Evolutionary conservation across 1,140 invertebrate genomes (phyloP), one percentile per base, ranked within the genome.

Genomic region (Heliconius hewitsoni): DNA sequence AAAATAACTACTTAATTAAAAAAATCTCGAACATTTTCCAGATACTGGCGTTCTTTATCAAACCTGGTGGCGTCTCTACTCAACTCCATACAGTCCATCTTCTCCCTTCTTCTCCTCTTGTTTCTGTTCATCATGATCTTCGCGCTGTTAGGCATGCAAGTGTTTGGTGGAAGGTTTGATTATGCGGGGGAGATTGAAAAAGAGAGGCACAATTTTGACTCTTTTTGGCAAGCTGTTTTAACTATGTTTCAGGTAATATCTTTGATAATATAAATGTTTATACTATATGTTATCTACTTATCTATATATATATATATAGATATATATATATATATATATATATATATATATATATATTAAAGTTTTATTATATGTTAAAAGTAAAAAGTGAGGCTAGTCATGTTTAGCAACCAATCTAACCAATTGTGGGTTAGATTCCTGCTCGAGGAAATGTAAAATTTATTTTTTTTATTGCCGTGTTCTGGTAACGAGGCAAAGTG

Each of bases 41-140:
- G 98, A 92, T 99, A 99, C 95, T 99, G 99, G 99, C 96, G 98
- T 84, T 99, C 99, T 16, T 95, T 99, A 80, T 98, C 99, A 74
- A 99, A 99, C 95, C 96, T 99, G 84, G 99, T 99, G 66, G 98
- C 98, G 57, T 99, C 99, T 76, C 95, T 99, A 84, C 96, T 99
- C 80, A 99, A 99, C 96, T 99, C 99, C 78, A 99, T 99, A 95
- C 98, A 99, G 95, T 99, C 99, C 71, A 99, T 99, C 91, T 99
- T 98, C 86, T 99, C 98, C 76, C 96, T 99, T 70, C 96, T 99
- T 93, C 96, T 99, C 70, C 96, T 99, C 76, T 96, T 99, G 75
- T 99, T 99, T 95, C 96, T 99, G 30, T 99, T 99, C 95, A 99
- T 99, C 95, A 98, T 99, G 86, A 99, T 99, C 93, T 99, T 99